Evolutionary conservation across 1,140 invertebrate genomes (phyloP).

Genomic region (Aphis gossypii): DNA sequence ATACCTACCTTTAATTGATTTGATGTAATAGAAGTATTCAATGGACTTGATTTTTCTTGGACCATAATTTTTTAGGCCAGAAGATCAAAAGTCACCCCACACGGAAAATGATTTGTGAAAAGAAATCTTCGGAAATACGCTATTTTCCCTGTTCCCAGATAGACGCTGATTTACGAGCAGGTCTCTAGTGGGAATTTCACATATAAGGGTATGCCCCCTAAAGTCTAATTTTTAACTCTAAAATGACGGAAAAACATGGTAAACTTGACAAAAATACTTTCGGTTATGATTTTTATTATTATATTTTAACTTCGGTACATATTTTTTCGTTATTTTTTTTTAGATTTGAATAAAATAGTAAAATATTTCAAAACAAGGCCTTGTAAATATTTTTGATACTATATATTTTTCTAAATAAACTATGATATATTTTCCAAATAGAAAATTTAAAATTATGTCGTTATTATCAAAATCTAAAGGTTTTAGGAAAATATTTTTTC

Average conservation of each 20-base stretch:
- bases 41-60: background rate
- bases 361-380: background rate
- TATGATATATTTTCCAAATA: background rate
- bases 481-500: background rate
- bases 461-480: background rate
- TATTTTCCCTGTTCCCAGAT: background rate
- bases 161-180: background rate
- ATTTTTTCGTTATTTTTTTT: background rate
- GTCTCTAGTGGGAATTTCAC: background rate
- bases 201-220: background rate
- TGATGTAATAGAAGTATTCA: background rate
- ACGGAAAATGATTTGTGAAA: slow-evolving; percentile 31
- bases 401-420: background rate
- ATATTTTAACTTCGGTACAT: background rate
- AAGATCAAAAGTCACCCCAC: background rate
- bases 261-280: background rate
- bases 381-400: background rate
- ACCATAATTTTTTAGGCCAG: background rate
- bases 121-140: slow-evolving; percentile 12
- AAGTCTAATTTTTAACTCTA: slow-evolving; percentile 29
- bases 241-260: background rate
- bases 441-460: background rate
- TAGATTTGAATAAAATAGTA: background rate
- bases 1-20: background rate
- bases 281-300: slow-evolving; percentile 29